These are phyloP conservation scores for Drosophila parvula DNA, from an alignment of 1,140 invertebrate species.

Conservation along the genomic window DNA sequence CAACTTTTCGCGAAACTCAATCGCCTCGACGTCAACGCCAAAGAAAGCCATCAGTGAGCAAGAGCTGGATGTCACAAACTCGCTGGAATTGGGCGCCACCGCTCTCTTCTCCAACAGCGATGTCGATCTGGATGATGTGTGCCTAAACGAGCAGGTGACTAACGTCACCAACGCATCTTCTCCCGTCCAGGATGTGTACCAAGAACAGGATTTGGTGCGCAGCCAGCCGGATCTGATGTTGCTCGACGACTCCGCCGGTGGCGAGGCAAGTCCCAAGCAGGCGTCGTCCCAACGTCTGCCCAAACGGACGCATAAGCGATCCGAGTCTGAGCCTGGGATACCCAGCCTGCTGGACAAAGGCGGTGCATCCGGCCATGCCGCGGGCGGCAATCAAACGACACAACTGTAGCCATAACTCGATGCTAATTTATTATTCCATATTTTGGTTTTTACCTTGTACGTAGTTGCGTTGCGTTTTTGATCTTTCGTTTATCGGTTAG, in stretches of 20 bases:
- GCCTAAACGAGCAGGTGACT: slow-evolving; percentile 89
- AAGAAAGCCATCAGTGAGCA: slow-evolving; percentile 70
- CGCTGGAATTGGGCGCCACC: slow-evolving; percentile 86
- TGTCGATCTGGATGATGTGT: slow-evolving; percentile 92
- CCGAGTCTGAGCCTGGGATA: slow-evolving; percentile 83
- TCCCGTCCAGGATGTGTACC: slow-evolving; percentile 60
- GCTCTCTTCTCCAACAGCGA: slow-evolving; percentile 95
- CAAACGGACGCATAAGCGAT: slow-evolving; percentile 83
- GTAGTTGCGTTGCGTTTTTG: slow-evolving; percentile 43
- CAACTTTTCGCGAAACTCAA: slow-evolving; percentile 49
- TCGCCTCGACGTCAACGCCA: slow-evolving; percentile 55
- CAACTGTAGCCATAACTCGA: slow-evolving; percentile 51
- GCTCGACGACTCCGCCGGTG: slow-evolving; percentile 34
- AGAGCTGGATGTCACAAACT: slow-evolving; percentile 84
- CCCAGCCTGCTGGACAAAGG: slow-evolving; percentile 57
- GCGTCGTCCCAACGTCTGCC: slow-evolving; percentile 46
- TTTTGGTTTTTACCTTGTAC: slow-evolving; percentile 29
- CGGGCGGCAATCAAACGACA: slow-evolving; percentile 36
- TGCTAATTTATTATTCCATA: slow-evolving; percentile 45
- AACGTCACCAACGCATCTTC: slow-evolving; percentile 85
- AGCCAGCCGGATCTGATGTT: slow-evolving; percentile 84
- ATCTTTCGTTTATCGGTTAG: slow-evolving; percentile 15
- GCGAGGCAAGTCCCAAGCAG: slow-evolving; percentile 31
- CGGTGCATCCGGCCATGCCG: not conserved
- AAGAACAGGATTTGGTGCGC: slow-evolving; percentile 77